Evolutionary conservation across 2,797 vertebrate species (phyloP).

Genomic region (Mycteria americana): DNA sequence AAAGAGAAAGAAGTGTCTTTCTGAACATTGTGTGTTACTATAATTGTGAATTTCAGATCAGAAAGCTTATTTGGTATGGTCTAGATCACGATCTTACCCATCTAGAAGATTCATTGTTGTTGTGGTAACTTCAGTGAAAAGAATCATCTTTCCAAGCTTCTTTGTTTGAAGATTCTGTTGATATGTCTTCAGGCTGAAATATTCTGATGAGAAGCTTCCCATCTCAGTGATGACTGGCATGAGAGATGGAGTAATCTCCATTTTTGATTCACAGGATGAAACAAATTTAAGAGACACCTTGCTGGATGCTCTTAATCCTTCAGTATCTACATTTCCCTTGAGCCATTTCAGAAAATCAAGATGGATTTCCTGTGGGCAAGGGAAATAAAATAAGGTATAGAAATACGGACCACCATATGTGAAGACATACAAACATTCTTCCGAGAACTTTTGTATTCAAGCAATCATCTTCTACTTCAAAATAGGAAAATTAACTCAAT

Average conservation of each 20-base stretch:
- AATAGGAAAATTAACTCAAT: not conserved
- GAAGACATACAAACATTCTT: not conserved
- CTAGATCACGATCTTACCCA: slow-evolving; percentile 78
- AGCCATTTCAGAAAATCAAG: slow-evolving; percentile 80
- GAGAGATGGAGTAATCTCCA: slow-evolving; percentile 54
- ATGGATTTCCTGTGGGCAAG: slow-evolving; percentile 60
- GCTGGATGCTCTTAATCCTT: slow-evolving; percentile 71
- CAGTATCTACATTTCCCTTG: slow-evolving; percentile 57
- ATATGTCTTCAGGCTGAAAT: slow-evolving; percentile 85
- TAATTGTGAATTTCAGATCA: accelerated
- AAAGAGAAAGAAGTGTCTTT: not conserved
- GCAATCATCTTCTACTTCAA: not conserved
- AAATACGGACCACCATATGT: not conserved
- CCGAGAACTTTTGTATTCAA: not conserved
- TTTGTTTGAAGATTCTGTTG: slow-evolving; percentile 80
- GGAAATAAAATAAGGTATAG: not conserved
- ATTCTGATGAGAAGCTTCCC: slow-evolving; percentile 66
- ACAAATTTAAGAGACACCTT: slow-evolving; percentile 77
- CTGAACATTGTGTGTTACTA: accelerated
- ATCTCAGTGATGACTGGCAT: slow-evolving; percentile 79
- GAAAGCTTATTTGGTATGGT: not conserved
- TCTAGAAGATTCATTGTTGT: slow-evolving; percentile 91
- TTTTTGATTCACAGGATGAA: slow-evolving; percentile 35
- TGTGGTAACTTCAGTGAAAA: slow-evolving; percentile 84
- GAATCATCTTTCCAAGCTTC: slow-evolving; percentile 80